Percentiles rank a stretch among this genome's conserved stretches.
phyloP scores from a whole-genome alignment of 1,140 invertebrate genomes.

The Ceratina australensis region DNA sequence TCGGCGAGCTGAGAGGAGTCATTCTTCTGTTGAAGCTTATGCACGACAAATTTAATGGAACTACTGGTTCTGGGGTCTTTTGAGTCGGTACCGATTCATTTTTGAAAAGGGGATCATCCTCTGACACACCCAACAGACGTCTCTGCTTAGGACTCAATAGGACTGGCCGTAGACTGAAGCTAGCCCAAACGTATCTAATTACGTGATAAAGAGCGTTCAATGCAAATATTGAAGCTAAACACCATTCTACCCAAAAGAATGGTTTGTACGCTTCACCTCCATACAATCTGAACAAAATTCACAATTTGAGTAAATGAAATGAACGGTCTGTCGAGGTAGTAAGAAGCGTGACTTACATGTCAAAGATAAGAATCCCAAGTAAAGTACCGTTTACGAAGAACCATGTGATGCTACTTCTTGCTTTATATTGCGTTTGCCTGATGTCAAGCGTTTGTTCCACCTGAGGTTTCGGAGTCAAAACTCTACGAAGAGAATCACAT shows the following conservation, averaged over 20 bases:
- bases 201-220: conserved; percentile 72
- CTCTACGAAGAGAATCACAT: conserved; percentile 54
- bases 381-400: conserved; percentile 70
- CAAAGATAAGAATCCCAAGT: conserved; percentile 66
- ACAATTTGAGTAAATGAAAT: neutral
- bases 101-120: conserved; percentile 71
- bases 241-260: conserved; percentile 72
- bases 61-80: conserved; percentile 57
- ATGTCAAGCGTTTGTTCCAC: conserved; percentile 70
- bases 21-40: conserved; percentile 69
- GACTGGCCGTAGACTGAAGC: conserved; percentile 63
- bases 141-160: conserved; percentile 63
- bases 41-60: conserved; percentile 65
- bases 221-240: conserved; percentile 68
- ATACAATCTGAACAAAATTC: conserved; percentile 63
- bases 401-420: conserved; percentile 69
- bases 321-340: neutral
- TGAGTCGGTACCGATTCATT: conserved; percentile 46
- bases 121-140: conserved; percentile 67
- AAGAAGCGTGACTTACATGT: conserved; percentile 63
- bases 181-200: conserved; percentile 61
- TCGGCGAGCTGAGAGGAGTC: conserved; percentile 59
- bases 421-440: conserved; percentile 66
- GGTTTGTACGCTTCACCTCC: conserved; percentile 68
- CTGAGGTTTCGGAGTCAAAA: conserved; percentile 72